Evolutionary conservation across 2,113 vertebrate genomes (phyloP).

Genomic region (Psettodes erumei): DNA sequence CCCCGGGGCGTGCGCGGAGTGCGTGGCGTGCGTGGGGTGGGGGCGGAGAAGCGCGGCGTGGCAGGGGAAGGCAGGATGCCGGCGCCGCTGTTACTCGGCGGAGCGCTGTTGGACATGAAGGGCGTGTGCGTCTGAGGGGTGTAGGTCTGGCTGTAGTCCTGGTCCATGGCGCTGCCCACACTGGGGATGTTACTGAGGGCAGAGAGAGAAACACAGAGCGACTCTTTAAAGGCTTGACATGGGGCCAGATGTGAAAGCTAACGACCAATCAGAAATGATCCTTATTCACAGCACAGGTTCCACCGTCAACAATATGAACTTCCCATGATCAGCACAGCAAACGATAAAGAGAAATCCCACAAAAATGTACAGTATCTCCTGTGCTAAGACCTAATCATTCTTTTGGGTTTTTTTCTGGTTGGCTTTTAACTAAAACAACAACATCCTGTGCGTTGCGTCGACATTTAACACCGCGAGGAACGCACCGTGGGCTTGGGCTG

Average conservation of each 20-base stretch:
- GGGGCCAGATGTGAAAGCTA: background rate
- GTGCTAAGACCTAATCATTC: background rate
- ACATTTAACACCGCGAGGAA: constrained; percentile 37
- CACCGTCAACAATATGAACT: background rate
- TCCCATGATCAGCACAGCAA: background rate
- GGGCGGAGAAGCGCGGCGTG: constrained; percentile 93
- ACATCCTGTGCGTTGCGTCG: background rate
- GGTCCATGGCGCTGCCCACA: constrained; percentile 92
- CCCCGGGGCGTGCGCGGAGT: constrained; percentile 96
- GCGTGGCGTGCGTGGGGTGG: constrained; percentile 93
- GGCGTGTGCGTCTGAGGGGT: constrained; percentile 96
- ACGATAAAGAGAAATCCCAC: background rate
- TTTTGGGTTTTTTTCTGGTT: background rate
- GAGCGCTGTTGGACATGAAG: constrained; percentile 94
- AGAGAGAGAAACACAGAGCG: constrained; percentile 7
- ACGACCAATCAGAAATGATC: background rate
- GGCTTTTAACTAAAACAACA: constrained; percentile 12
- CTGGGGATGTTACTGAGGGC: constrained; percentile 82
- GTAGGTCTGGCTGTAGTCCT: constrained; percentile 93
- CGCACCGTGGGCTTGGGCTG: constrained; percentile 26
- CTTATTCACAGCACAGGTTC: background rate
- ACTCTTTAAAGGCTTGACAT: background rate
- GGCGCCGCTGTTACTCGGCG: constrained; percentile 92
- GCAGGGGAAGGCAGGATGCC: constrained; percentile 97
- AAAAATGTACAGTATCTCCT: too few relatives aligned